Evolutionary conservation across 1,140 invertebrate genomes (phyloP), one percentile per base, ranked within the genome.

Genomic region (Telenomus remus): DNA sequence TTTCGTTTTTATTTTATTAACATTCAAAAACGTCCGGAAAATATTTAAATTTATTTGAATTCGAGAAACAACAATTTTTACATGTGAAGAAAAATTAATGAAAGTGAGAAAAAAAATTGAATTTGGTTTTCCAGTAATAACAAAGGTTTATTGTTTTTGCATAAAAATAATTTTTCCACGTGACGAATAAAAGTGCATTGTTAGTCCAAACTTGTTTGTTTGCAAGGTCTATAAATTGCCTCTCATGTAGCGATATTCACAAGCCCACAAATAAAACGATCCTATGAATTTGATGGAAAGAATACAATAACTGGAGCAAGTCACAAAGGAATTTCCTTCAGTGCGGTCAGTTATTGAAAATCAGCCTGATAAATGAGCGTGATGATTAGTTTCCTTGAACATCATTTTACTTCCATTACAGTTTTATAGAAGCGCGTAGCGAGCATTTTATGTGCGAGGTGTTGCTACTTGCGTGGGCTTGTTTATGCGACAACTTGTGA

Each of bases 341-440:
- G 14, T 39, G 37, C 37, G 19, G n/a, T 8, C 39, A 47, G 48
- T 69, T 49, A 49, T 49, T 49, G 43, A 27, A 61, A 69, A 54
- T 69, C 49, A 42, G 49, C 15, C 16, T 42, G 39, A 46, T 49
- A 59, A 59, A 60, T 19, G 65, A 60, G 39, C 49, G 42, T 69
- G 55, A 54, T 60, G 55, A 69, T 69, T 48, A 48, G 55, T 60
- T 69, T 60, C 65, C 65, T 69, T 69, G 65, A 69, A 69, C 65
- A 51, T 69, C 65, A 60, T n/a, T 35, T 68, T 60, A 37, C 65
- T 60, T 49, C 50, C 34, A 60, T 60, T 69, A 69, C 39, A 48
- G n/a, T 47, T 69, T 60, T 15, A 60, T 60, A 34, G 12, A 43
- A 47, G 14, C 46, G 33, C 34, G 55, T 34, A 34, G n/a, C 34